Percentiles rank a stretch among this genome's conserved stretches.
phyloP scores from a whole-genome alignment of 2,888 invertebrate genomes.

The Rotaria macrura region DNA sequence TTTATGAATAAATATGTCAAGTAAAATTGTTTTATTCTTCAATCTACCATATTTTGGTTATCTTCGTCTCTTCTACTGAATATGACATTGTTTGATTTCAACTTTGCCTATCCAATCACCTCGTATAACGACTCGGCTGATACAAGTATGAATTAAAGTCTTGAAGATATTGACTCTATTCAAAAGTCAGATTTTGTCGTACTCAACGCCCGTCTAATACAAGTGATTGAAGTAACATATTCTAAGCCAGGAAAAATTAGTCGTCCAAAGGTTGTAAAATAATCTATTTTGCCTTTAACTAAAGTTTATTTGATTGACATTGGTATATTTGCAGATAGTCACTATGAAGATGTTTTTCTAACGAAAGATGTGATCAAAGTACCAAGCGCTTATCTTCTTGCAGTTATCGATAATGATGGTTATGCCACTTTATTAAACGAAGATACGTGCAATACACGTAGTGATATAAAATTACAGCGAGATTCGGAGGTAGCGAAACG shows the following conservation, averaged over 20 bases:
- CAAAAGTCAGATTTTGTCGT: background rate
- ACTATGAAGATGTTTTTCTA: background rate
- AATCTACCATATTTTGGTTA: background rate
- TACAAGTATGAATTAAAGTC: too few species aligned
- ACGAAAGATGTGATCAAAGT: background rate
- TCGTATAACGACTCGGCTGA: background rate
- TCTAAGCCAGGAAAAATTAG: background rate
- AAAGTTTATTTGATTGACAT: background rate
- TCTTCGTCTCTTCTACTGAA: background rate
- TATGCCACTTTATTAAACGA: background rate
- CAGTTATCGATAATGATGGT: background rate
- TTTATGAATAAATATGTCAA: background rate
- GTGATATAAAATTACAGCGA: background rate
- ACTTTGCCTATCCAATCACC: background rate
- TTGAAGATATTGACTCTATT: background rate
- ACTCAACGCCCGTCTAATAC: background rate
- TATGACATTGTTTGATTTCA: slow-evolving; percentile 8
- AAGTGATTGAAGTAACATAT: background rate
- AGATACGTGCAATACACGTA: background rate
- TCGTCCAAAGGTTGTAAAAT: background rate
- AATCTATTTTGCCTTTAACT: background rate
- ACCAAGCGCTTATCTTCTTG: background rate
- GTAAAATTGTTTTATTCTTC: background rate
- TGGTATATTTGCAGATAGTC: background rate
- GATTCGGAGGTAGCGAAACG: background rate